Evolutionary conservation across 2,113 vertebrate species (phyloP), one percentile per base, ranked within the genome.

Genomic region (Aviceda subcristata): DNA sequence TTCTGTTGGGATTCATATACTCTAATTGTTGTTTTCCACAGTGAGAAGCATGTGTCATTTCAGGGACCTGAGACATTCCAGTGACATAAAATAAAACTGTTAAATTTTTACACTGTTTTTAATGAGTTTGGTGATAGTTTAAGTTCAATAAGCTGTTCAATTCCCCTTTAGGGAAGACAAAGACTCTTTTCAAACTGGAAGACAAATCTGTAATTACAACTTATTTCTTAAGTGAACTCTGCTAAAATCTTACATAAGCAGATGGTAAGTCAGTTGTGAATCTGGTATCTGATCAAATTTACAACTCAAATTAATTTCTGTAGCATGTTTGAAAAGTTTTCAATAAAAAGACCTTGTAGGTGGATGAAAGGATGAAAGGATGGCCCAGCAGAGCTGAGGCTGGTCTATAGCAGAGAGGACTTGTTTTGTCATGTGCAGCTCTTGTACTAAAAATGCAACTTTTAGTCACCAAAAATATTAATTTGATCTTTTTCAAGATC

Each of bases 251-350:
- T 48, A 9, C 55, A 18, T 51, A 36, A 36, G 41, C 34, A 81
- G 41, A 29, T 7, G 26, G 6, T 56, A 24, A 62, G 3, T 50
- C 19, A 62, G 3, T 39, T 0, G 0, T 59, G 23, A 57, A 6
- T 71, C 12, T 48, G 8, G 4, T 66, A 20, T 53, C n/a, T 50
- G 48, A 46, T 43, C 39, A 34, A 53, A 68, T 73, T 82, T 46
- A 62, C 18, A 78, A 36, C 22, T 82, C 13, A 30, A 41, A 43
- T 24, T 59, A 14, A 43, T 55, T 67, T 86, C 34, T 81, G 11
- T 39, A 62, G 22, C 1, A 1, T 30, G 4, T 53, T 56, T 76
- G 43, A 50, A 56, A 69, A 46, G 6, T 26, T 75, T 81, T 78
- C 22, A 82, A 15, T 29, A 32, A 36, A 88, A 41, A 66, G 16